phyloP scores from a whole-genome alignment of 2,888 invertebrate genomes.

The Cepaea hortensis region DNA sequence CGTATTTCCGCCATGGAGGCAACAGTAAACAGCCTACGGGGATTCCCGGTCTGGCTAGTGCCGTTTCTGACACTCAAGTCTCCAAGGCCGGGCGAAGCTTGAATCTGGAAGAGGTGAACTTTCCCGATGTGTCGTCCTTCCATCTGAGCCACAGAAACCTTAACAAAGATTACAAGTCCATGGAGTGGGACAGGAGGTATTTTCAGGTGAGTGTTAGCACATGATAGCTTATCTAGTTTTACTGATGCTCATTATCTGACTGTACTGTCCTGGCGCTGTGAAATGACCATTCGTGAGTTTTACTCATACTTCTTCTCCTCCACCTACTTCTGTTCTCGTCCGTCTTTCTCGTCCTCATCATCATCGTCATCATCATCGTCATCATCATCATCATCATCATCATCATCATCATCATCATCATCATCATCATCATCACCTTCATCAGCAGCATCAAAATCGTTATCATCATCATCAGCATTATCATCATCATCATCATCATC shows the following conservation, averaged over 20 bases:
- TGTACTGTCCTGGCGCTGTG: background rate
- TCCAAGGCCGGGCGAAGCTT: slow-evolving; percentile 29
- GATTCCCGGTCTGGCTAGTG: background rate
- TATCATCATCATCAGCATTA: no score
- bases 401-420: no score
- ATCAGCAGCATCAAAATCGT: no score
- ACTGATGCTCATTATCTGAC: background rate
- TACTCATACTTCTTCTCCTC: no score
- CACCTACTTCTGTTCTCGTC: no score
- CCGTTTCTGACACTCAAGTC: slow-evolving; percentile 39
- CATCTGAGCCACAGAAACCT: slow-evolving; percentile 51
- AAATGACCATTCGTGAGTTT: background rate
- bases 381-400: no score
- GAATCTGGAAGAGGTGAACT: background rate
- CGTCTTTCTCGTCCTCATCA: no score
- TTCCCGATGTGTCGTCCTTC: slow-evolving; percentile 16
- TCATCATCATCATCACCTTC: no score
- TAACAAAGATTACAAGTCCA: slow-evolving; percentile 59
- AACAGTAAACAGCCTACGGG: background rate
- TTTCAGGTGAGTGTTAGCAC: slow-evolving; percentile 53
- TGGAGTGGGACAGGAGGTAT: slow-evolving; percentile 67
- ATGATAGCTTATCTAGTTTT: background rate
- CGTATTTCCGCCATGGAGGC: background rate
- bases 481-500: no score
- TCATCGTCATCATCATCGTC: no score